Conservation (phyloP, 2,888 invertebrate species). For the Ditula angustiorana region DNA sequence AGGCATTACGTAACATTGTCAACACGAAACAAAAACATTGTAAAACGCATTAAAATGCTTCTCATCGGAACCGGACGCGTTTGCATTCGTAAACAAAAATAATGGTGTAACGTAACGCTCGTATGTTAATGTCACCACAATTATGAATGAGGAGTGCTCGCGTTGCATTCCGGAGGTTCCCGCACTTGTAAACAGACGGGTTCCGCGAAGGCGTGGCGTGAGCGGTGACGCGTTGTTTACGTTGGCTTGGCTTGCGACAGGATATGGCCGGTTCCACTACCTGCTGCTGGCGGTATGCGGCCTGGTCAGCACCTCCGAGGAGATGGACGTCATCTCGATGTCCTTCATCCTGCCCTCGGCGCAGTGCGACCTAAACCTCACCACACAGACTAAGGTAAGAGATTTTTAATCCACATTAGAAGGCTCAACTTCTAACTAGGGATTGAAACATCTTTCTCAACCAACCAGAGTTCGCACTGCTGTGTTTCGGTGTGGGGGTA, state of each 20-base stretch:
- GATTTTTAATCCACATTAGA: neutral
- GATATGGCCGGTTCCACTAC: slow-evolving; percentile 96
- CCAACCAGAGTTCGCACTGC: no score
- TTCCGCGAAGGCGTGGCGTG: slow-evolving; percentile 35
- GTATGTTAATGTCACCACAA: slow-evolving; percentile 43
- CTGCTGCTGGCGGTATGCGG: slow-evolving; percentile 95
- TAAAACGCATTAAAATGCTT: slow-evolving; percentile 39
- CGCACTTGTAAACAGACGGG: slow-evolving; percentile 14
- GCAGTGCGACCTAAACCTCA: slow-evolving; percentile 95
- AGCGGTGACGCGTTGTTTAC: neutral
- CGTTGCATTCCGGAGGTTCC: slow-evolving; percentile 57
- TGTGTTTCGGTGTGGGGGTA: no score
- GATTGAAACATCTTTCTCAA: no score
- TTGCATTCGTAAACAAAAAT: slow-evolving; percentile 42
- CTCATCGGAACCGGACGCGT: slow-evolving; percentile 44
- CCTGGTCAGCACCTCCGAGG: slow-evolving; percentile 97
- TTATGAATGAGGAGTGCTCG: slow-evolving; percentile 73
- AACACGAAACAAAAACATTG: slow-evolving; percentile 46
- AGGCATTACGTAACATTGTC: slow-evolving; percentile 42
- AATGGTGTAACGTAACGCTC: slow-evolving; percentile 52
- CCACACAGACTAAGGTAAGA: slow-evolving; percentile 92
- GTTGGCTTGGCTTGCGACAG: slow-evolving; percentile 69
- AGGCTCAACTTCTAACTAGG: no score
- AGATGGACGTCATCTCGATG: slow-evolving; percentile 98
- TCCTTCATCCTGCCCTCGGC: slow-evolving; percentile 97